Evolutionary conservation across 2,797 vertebrate species (phyloP).

Genomic region (Tachyglossus aculeatus): DNA sequence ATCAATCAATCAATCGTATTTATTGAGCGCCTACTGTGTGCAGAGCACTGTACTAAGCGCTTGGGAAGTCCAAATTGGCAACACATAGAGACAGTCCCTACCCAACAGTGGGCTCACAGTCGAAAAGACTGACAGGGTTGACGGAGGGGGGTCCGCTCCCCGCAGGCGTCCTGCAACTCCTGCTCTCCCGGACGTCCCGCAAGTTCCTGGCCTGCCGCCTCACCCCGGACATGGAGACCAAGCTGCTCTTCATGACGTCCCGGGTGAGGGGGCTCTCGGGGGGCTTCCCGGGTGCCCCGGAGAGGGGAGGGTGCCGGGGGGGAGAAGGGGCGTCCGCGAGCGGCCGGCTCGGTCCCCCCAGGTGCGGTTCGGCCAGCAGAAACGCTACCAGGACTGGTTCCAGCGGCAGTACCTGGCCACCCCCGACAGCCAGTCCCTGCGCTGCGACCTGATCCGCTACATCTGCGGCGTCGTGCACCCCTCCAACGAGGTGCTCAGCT

Average conservation of each 20-base stretch:
- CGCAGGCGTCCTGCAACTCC: conserved; percentile 90
- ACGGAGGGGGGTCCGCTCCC: too few relatives aligned
- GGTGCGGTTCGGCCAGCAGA: conserved; percentile 96
- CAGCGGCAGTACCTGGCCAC: conserved; percentile 95
- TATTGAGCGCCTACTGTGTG: too few relatives aligned
- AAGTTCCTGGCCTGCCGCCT: conserved; percentile 96
- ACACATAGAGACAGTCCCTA: too few relatives aligned
- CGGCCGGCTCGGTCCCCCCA: conserved; percentile 45
- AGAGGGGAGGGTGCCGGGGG: fast-evolving
- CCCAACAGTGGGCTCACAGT: too few relatives aligned
- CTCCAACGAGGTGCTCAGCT: conserved; percentile 96
- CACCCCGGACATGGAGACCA: conserved; percentile 97
- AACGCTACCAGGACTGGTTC: conserved; percentile 97
- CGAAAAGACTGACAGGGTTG: too few relatives aligned
- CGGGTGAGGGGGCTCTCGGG: conserved; percentile 73
- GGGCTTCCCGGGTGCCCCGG: too few relatives aligned
- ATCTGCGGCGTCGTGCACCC: conserved; percentile 97
- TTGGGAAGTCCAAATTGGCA: too few relatives aligned
- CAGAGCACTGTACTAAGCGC: too few relatives aligned
- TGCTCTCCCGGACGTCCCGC: conserved; percentile 91
- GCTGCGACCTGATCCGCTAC: conserved; percentile 95
- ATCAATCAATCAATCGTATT: too few relatives aligned
- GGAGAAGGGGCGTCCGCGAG: background rate
- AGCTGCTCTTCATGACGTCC: conserved; percentile 97
- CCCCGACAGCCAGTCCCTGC: conserved; percentile 92